Conservation (phyloP, 2,888 invertebrate genomes). For the Acrobasis repandana region DNA sequence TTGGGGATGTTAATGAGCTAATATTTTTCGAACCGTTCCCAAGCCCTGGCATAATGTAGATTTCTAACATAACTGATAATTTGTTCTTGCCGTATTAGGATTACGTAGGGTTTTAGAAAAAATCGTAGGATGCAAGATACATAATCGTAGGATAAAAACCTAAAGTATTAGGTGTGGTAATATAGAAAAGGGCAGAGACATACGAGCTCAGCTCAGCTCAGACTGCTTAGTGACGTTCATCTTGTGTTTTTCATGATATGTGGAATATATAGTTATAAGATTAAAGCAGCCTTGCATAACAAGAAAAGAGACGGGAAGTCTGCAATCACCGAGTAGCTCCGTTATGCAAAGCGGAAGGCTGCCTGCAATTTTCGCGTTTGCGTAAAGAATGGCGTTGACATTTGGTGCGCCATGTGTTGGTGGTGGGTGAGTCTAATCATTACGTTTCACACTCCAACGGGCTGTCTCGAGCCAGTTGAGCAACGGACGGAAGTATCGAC, state of each 20-base stretch:
- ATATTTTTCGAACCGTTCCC: too few species aligned
- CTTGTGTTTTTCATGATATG: constrained; percentile 33
- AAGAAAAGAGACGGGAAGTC: constrained; percentile 31
- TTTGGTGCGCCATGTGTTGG: constrained; percentile 21
- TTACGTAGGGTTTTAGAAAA: constrained; percentile 8
- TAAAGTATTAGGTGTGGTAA: constrained; percentile 31
- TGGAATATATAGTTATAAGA: constrained; percentile 23
- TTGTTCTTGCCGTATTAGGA: not conserved
- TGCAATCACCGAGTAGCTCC: constrained; percentile 27
- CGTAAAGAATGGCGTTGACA: constrained; percentile 29
- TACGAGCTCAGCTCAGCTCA: constrained; percentile 16
- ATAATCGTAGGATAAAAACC: constrained; percentile 34
- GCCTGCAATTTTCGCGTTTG: constrained; percentile 31
- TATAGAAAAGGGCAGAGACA: constrained; percentile 35
- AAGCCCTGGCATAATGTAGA: too few species aligned
- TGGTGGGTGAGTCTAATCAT: constrained; percentile 21
- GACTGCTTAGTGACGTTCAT: constrained; percentile 34
- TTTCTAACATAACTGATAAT: constrained; percentile 3
- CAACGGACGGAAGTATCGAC: constrained; percentile 41
- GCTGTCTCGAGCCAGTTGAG: constrained; percentile 31
- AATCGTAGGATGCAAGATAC: constrained; percentile 38
- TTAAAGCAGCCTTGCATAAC: constrained; percentile 30
- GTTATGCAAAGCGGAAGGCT: constrained; percentile 29
- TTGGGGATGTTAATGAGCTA: too few species aligned
- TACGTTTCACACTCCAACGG: constrained; percentile 15